Conservation (phyloP, 2,797 vertebrate species). For the Chelon labrosus region DNA sequence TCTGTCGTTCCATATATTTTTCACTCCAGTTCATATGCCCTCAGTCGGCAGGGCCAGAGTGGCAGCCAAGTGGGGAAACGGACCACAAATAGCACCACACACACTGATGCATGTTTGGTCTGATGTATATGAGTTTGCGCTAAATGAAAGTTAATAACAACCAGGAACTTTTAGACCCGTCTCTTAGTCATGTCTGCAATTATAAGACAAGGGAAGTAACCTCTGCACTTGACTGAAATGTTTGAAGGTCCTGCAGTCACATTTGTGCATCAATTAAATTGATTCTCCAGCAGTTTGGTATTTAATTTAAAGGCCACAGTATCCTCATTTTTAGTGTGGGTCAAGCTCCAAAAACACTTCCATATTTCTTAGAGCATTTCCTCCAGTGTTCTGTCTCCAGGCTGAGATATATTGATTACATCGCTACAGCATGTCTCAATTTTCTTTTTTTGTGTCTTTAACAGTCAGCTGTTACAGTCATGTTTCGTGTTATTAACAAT, state of each 20-base stretch:
- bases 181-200: too few relatives aligned
- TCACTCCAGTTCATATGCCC: conserved; percentile 70
- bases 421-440: too few relatives aligned
- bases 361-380: too few relatives aligned
- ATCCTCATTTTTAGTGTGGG: neutral
- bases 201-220: neutral
- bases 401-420: too few relatives aligned
- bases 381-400: too few relatives aligned
- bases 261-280: neutral
- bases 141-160: conserved; percentile 27
- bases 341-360: neutral
- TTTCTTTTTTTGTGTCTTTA: too few relatives aligned
- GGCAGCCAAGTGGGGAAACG: conserved; percentile 65
- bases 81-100: conserved; percentile 46
- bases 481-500: neutral
- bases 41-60: conserved; percentile 49
- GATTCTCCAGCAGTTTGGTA: neutral
- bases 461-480: too few relatives aligned
- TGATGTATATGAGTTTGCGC: conserved; percentile 6
- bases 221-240: neutral
- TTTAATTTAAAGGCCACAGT: neutral
- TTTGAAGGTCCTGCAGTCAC: neutral
- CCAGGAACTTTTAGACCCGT: neutral
- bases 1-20: conserved; percentile 73
- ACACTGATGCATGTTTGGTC: conserved; percentile 1